Percentiles rank a stretch among this genome's conserved stretches.
These are phyloP conservation scores for Altica lythri DNA, from an alignment of 2,888 invertebrate genomes.

Conservation along the genomic window DNA sequence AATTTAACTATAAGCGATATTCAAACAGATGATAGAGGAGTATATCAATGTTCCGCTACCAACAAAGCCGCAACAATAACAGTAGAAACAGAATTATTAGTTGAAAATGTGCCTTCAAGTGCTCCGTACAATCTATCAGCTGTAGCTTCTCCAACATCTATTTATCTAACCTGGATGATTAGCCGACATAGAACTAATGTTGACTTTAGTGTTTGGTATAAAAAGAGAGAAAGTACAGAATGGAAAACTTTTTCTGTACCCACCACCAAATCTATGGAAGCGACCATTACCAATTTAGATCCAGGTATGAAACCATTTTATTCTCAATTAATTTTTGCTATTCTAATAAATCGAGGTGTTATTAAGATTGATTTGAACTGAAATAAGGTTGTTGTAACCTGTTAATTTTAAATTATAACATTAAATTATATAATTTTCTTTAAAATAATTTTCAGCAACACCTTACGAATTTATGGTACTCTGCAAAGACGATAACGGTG, in stretches of 20 bases:
- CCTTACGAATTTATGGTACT: conserved; percentile 91
- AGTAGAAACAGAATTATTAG: conserved; percentile 78
- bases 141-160: conserved; percentile 70
- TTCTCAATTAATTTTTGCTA: neutral
- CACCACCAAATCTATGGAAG: conserved; percentile 73
- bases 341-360: neutral
- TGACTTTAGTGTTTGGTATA: conserved; percentile 87
- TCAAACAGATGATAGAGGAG: conserved; percentile 84
- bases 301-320: conserved; percentile 60
- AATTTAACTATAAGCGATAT: conserved; percentile 84
- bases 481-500: conserved; percentile 83
- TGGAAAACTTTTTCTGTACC: conserved; percentile 84
- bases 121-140: conserved; percentile 88
- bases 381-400: too few relatives aligned
- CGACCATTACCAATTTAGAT: conserved; percentile 76
- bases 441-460: conserved; percentile 56
- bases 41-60: conserved; percentile 80
- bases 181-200: conserved; percentile 78
- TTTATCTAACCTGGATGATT: conserved; percentile 83
- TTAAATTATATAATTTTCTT: too few relatives aligned
- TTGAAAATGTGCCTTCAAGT: conserved; percentile 86
- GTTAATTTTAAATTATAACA: too few relatives aligned
- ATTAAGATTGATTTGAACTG: neutral
- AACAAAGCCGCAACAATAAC: conserved; percentile 88
- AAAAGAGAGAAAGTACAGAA: conserved; percentile 72